These are phyloP conservation scores for Synergus laeviventris DNA, from an alignment of 2,888 invertebrate genomes.

Conservation along the genomic window DNA sequence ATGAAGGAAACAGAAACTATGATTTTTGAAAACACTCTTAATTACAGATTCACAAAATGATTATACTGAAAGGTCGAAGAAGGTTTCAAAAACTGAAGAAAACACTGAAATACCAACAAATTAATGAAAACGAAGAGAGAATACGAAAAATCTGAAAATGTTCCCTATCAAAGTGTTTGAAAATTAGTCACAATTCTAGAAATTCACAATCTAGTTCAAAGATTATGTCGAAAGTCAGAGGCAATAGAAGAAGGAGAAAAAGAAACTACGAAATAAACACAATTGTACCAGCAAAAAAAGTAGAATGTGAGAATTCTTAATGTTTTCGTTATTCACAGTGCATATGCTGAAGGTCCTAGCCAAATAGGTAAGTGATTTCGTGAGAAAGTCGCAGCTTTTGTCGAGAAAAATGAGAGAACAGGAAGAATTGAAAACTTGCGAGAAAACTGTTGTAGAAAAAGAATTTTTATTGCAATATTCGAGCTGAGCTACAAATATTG, in stretches of 20 bases:
- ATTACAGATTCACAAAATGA: too few species aligned
- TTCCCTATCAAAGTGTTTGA: not conserved
- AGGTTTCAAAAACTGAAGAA: too few species aligned
- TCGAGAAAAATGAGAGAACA: not conserved
- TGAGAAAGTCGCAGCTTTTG: not conserved
- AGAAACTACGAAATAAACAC: conserved; percentile 12
- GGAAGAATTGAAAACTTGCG: not conserved
- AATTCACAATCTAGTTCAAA: not conserved
- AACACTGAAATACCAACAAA: not conserved
- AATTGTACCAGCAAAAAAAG: conserved; percentile 39
- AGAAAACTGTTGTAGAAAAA: conserved; percentile 7
- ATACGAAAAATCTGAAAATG: not conserved
- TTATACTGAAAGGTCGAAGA: too few species aligned
- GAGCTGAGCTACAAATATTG: not conserved
- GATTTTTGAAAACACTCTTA: too few species aligned
- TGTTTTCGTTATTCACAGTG: conserved; percentile 30
- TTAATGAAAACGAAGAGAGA: not conserved
- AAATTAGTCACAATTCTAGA: conserved; percentile 21
- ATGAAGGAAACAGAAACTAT: too few species aligned
- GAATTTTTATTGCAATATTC: not conserved
- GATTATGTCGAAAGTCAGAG: conserved; percentile 13
- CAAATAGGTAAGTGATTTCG: conserved; percentile 24
- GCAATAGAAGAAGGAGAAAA: conserved; percentile 11
- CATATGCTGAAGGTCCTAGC: not conserved
- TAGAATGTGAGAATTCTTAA: conserved; percentile 38